Evolutionary conservation across 2,113 vertebrate species (phyloP).

Genomic region (Ammodytes dubius): DNA sequence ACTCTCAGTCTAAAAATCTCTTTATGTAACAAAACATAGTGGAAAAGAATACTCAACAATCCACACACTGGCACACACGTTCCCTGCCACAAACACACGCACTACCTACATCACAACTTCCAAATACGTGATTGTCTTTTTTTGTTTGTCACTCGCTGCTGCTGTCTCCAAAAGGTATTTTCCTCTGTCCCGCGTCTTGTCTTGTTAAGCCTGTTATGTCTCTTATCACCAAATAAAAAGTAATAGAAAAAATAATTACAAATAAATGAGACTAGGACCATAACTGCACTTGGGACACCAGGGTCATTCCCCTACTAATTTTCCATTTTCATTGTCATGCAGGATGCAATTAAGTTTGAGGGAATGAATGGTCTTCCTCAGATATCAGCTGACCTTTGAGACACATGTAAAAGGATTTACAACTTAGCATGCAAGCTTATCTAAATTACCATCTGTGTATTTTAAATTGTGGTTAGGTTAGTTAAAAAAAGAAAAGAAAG

Average conservation of each 20-base stretch:
- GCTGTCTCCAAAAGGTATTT: too few relatives aligned
- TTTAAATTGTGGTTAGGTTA: conserved; percentile 11
- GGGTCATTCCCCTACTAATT: conserved; percentile 48
- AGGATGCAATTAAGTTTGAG: conserved; percentile 39
- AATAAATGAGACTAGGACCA: not conserved
- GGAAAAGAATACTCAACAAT: too few relatives aligned
- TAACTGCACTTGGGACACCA: not conserved
- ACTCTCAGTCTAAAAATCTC: not conserved
- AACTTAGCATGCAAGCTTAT: not conserved
- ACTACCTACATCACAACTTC: too few relatives aligned
- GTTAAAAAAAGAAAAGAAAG: rapidly evolving
- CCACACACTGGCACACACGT: too few relatives aligned
- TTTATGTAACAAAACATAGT: not conserved
- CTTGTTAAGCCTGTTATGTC: too few relatives aligned
- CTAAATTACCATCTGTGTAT: conserved; percentile 20
- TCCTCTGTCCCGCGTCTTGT: too few relatives aligned
- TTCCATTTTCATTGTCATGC: conserved; percentile 52
- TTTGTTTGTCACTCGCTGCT: too few relatives aligned
- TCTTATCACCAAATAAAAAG: too few relatives aligned
- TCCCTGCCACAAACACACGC: too few relatives aligned
- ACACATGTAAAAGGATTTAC: conserved; percentile 12
- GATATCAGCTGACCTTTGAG: conserved; percentile 10
- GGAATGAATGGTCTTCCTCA: conserved; percentile 15
- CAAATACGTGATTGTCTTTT: too few relatives aligned
- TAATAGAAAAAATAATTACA: conserved; percentile 11